Evolutionary conservation across 1,140 invertebrate genomes (phyloP).

Genomic region (Theocolax elegans): DNA sequence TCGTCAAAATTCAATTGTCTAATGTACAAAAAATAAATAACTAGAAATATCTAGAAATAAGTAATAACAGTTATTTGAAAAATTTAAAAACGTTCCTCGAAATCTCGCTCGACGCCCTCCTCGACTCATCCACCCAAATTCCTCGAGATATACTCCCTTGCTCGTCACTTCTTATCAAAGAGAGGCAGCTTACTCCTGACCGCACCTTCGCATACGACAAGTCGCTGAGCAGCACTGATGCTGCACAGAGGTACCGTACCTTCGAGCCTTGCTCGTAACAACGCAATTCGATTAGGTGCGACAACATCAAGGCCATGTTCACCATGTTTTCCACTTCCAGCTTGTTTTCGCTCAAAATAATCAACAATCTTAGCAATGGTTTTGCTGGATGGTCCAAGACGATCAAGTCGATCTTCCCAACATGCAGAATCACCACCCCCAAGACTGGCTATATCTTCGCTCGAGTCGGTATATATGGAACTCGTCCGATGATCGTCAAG

Average conservation of each 20-base stretch:
- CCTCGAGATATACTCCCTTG: not conserved
- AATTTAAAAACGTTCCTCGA: not conserved
- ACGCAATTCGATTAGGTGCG: conserved; percentile 56
- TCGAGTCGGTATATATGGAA: conserved; percentile 87
- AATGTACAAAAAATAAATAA: no score
- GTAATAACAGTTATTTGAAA: no score
- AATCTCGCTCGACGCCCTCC: conserved; percentile 5
- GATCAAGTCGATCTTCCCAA: conserved; percentile 74
- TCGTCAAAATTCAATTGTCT: no score
- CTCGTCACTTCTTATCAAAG: conserved; percentile 80
- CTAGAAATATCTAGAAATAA: no score
- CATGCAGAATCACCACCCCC: conserved; percentile 77
- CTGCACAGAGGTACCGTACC: conserved; percentile 58
- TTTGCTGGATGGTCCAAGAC: conserved; percentile 72
- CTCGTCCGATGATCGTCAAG: conserved; percentile 78
- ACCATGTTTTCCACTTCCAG: conserved; percentile 52
- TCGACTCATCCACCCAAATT: not conserved
- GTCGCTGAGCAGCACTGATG: conserved; percentile 69
- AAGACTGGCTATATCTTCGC: conserved; percentile 84
- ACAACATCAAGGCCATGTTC: conserved; percentile 50
- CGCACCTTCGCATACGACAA: conserved; percentile 84
- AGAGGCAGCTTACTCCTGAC: conserved; percentile 84
- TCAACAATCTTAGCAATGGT: conserved; percentile 86
- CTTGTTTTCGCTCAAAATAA: conserved; percentile 84
- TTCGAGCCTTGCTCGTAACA: conserved; percentile 60